These are phyloP conservation scores for Criorhina ranunculi DNA, from an alignment of 2,888 invertebrate species.

Conservation along the genomic window DNA sequence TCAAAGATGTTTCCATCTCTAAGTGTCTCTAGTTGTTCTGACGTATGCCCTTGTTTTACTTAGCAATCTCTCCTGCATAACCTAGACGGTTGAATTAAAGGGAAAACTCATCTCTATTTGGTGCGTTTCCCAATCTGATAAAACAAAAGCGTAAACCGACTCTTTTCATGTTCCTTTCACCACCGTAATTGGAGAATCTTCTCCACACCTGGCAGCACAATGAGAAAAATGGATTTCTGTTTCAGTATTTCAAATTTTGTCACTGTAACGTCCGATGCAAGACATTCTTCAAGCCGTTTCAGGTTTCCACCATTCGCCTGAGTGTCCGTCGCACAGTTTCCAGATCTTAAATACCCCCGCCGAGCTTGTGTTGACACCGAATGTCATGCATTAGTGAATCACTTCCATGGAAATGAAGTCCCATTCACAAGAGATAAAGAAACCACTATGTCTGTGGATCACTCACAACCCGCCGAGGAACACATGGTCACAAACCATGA, in stretches of 20 bases:
- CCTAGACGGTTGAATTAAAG: no score
- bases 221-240: slow-evolving; percentile 70
- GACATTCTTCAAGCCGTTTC: slow-evolving; percentile 43
- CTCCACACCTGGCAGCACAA: slow-evolving; percentile 65
- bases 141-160: slow-evolving; percentile 45
- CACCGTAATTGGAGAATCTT: slow-evolving; percentile 69
- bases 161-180: slow-evolving; percentile 64
- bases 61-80: no score
- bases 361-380: slow-evolving; percentile 49
- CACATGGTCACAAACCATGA: slow-evolving; percentile 56
- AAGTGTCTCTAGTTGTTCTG: no score
- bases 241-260: slow-evolving; percentile 65
- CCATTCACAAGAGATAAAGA: slow-evolving; percentile 35
- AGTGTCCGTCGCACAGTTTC: slow-evolving; percentile 21
- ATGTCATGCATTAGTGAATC: slow-evolving; percentile 61
- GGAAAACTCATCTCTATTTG: not conserved
- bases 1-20: no score
- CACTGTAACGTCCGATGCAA: slow-evolving; percentile 45
- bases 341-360: slow-evolving; percentile 5
- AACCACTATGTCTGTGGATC: slow-evolving; percentile 40
- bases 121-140: slow-evolving; percentile 30
- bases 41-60: no score
- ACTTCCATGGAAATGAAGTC: slow-evolving; percentile 47
- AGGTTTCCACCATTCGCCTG: slow-evolving; percentile 34
- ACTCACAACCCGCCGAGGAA: slow-evolving; percentile 21